Evolutionary conservation across 2,113 vertebrate genomes (phyloP).

Genomic region (Anhinga anhinga): DNA sequence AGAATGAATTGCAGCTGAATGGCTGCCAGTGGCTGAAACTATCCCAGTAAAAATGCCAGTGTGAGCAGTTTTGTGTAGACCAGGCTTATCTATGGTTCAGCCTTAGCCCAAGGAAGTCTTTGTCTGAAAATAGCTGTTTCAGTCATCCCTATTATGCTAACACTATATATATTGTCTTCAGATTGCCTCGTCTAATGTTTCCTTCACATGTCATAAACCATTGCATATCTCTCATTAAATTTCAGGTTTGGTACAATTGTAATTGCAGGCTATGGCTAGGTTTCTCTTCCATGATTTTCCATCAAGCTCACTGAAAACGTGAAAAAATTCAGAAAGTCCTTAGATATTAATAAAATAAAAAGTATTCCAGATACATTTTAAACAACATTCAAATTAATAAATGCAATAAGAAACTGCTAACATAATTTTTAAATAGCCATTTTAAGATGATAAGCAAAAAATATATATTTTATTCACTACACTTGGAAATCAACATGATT

Average conservation of each 20-base stretch:
- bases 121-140: neutral
- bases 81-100: neutral
- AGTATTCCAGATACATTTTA: neutral
- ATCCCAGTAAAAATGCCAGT: neutral
- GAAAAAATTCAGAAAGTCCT: neutral
- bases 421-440: neutral
- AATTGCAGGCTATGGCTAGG: neutral
- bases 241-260: neutral
- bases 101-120: neutral
- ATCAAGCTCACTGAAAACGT: neutral
- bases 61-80: neutral
- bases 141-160: neutral
- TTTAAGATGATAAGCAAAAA: neutral
- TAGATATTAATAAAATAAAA: neutral
- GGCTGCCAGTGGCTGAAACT: neutral
- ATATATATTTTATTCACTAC: neutral
- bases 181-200: neutral
- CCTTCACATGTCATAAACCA: neutral
- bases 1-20: neutral
- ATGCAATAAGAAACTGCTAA: neutral
- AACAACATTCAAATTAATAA: neutral
- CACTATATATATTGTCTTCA: neutral
- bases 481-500: neutral
- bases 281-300: neutral
- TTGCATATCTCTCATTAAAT: neutral